Evolutionary conservation across 1,140 invertebrate species (phyloP), one percentile per base, ranked within the genome.

Genomic region (Chlorops oryzae): DNA sequence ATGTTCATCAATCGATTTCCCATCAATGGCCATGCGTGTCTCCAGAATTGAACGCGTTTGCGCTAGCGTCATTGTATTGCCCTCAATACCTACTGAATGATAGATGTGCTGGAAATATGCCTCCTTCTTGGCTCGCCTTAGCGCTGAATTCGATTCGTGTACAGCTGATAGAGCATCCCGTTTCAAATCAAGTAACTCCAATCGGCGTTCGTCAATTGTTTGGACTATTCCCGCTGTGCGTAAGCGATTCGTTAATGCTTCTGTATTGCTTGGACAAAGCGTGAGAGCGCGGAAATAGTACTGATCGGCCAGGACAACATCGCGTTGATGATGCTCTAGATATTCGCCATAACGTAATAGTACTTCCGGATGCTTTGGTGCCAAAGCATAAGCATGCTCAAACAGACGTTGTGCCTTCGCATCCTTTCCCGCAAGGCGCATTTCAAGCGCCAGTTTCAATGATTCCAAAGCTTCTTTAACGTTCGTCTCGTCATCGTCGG

Each of bases 71-170:
- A 98, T 90, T 2, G 94, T 97, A 63, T 98, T 98, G 2, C 96
- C 96, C 77, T 98, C 95, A 54, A 98, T 96, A 25, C 90, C 95
- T 47, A 95, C 92, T 3, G 93, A 96, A 63, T 98, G 95, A 75
- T 97, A 96, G 50, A 98, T 93, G 71, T 98, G 92, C 63, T 92
- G 85, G 67, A 92, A 96, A 72, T 96, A 97, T 13, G 90, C 88
- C 73, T 96, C 92, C 64, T 91, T 90, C 65, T 96, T 98, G 2
- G 91, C 85, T 57, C 91, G 79, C 52, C 88, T 78, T 46, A 96
- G 75, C 10, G 89, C 86, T 3, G 83, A 77, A 72, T 86, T 84
- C 28, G 81, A 80, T 54, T 90, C 84, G 38, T 93, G 88, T 56
- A 94, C 87, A 15, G 81, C 80, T 18, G 87, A 81, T 15, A 97